Percentiles rank a stretch among this genome's conserved stretches.
Conservation (phyloP, 2,888 invertebrate genomes). For the Adelognathus sp. region DNA sequence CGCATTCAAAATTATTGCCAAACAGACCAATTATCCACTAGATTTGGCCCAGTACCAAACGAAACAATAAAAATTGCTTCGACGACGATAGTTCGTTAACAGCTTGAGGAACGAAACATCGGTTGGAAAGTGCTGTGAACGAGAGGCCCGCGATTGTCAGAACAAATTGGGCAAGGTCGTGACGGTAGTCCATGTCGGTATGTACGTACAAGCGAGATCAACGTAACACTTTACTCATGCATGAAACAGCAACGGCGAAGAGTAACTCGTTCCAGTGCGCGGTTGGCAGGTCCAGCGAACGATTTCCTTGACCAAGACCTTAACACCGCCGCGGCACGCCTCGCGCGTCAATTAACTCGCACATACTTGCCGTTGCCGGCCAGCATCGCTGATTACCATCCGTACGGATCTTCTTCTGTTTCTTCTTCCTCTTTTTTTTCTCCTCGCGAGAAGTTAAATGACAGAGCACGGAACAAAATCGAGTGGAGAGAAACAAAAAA, state of each 20-base stretch:
- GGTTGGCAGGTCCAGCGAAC: constrained; percentile 29
- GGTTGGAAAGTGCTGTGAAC: neutral
- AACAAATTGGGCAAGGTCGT: constrained; percentile 54
- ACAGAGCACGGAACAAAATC: neutral
- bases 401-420: neutral
- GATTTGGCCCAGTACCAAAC: neutral
- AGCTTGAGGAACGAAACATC: neutral
- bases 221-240: constrained; percentile 7
- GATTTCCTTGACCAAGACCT: constrained; percentile 59
- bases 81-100: neutral
- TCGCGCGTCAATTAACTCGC: constrained; percentile 42
- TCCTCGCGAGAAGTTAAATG: neutral
- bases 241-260: constrained; percentile 6
- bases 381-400: constrained; percentile 4
- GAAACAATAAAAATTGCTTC: neutral
- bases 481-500: neutral
- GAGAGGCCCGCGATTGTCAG: neutral
- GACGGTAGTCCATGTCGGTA: neutral
- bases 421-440: neutral
- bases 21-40: too few relatives aligned
- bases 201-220: neutral
- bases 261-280: constrained; percentile 38
- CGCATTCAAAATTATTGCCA: too few relatives aligned
- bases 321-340: constrained; percentile 13
- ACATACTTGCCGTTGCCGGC: neutral